A percentile compares a stretch with the other conserved stretches of the same genome.
Evolutionary conservation across 2,113 vertebrate species (phyloP).

Genomic region (Macroglossus sobrinus): DNA sequence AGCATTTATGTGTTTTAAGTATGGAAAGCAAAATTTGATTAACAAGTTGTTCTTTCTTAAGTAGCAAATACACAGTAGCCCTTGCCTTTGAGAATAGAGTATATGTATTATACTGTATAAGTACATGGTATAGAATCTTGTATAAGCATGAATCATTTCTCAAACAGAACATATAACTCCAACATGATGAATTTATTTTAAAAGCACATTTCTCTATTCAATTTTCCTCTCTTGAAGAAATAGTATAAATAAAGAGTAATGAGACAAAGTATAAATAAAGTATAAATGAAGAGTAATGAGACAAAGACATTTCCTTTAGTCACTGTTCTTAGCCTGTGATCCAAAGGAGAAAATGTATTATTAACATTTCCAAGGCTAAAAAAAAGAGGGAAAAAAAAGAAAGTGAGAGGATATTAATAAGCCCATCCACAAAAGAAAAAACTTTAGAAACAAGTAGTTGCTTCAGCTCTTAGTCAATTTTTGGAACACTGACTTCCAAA

Average conservation of each 20-base stretch:
- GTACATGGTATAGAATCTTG: not conserved
- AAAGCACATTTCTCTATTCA: not conserved
- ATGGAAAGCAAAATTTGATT: conserved; percentile 10
- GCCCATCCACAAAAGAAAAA: not conserved
- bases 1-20: not conserved
- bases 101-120: not conserved
- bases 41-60: not conserved
- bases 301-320: not conserved
- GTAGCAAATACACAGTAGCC: not conserved
- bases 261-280: no score
- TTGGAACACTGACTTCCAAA: not conserved
- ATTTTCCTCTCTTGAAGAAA: not conserved
- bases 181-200: not conserved
- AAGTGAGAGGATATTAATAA: not conserved
- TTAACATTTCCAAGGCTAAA: not conserved
- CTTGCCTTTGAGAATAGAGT: not conserved
- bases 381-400: not conserved
- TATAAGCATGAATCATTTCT: not conserved
- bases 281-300: not conserved
- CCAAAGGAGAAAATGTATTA: not conserved
- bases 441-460: not conserved
- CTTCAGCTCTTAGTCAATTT: not conserved
- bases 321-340: not conserved
- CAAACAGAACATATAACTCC: not conserved
- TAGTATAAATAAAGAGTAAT: not conserved